A percentile compares a stretch with the other conserved stretches of the same genome.
These are phyloP conservation scores for Serripes groenlandicus DNA, from an alignment of 2,888 invertebrate species.

Conservation along the genomic window DNA sequence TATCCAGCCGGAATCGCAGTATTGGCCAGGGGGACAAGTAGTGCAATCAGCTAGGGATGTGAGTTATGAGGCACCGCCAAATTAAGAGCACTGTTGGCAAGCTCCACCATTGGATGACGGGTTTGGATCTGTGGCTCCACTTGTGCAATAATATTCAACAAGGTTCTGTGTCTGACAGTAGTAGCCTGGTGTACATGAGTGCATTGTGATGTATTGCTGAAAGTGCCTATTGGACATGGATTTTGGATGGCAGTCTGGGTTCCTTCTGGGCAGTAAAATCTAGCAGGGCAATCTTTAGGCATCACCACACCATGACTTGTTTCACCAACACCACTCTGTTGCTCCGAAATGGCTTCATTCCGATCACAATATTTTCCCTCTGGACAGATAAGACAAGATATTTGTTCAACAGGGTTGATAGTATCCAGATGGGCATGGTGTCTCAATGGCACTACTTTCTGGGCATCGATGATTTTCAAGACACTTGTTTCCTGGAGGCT, in stretches of 20 bases:
- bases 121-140: slow-evolving; percentile 75
- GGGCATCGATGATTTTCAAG: slow-evolving; percentile 83
- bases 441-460: slow-evolving; percentile 78
- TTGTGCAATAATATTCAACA: slow-evolving; percentile 83
- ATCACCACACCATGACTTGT: slow-evolving; percentile 85
- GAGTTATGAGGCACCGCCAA: no score
- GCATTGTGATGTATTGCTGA: slow-evolving; percentile 82
- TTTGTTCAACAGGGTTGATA: slow-evolving; percentile 82
- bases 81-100: slow-evolving; percentile 83
- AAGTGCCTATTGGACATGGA: slow-evolving; percentile 84
- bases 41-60: no score
- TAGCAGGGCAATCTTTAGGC: slow-evolving; percentile 83
- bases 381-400: slow-evolving; percentile 80
- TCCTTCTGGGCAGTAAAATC: slow-evolving; percentile 83
- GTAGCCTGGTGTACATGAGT: slow-evolving; percentile 80
- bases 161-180: slow-evolving; percentile 83
- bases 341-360: slow-evolving; percentile 82
- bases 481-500: slow-evolving; percentile 83
- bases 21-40: no score
- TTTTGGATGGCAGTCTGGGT: slow-evolving; percentile 80
- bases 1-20: no score
- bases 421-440: slow-evolving; percentile 81
- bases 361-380: slow-evolving; percentile 84
- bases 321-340: slow-evolving; percentile 82
- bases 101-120: slow-evolving; percentile 77